Base-by-base conservation (phyloP, 1,140 invertebrate genomes). In the Drosophila lacertosa region DNA sequence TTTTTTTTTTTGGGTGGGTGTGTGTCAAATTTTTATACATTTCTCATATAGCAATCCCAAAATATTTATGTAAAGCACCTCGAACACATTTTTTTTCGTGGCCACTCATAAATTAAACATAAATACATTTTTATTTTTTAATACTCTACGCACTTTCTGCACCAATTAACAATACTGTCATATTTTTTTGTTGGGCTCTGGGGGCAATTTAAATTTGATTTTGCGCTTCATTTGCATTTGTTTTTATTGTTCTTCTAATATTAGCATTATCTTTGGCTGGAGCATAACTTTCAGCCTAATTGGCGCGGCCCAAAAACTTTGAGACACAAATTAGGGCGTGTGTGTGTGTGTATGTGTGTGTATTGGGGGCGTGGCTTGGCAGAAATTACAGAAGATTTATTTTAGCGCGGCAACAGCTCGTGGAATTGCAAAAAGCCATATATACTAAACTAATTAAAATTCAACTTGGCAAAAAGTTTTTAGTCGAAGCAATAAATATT, bases 401-500 rank as follows among this genome's bases (percentile, higher is more conserved):
- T 74, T 55, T 77, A 47, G 71, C 44, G 33, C 39, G 29, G 45
- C 20, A 39, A 37, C 35, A 40, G 20, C 13, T 37, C 9, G 37
- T 72, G 66, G 37, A 73, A 77, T 47, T 71, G 72, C 64, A 65
- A 65, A 65, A 67, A 54, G 74, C 74, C 75, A 72, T 79, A 83
- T 79, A 76, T 77, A 84, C 74, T 69, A 82, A 88, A 88, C 82
- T 88, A 88, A 88, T 88, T 88, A 88, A 88, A 88, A 88, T 88
- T 88, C 82, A 88, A 88, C 77, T 88, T 75, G 77, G 82, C 78
- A 78, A 88, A 88, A 88, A 88, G 83, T 88, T 88, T 86, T 75
- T 48, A 15, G 74, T 59, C 83, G 88, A 78, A 88, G 82, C 82
- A 88, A 88, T 88, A 88, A 88, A 88, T 88, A 82, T 82, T 88